Evolutionary conservation across 1,140 invertebrate species (phyloP), one percentile per base, ranked within the genome.

Genomic region (Acyrthosiphon pisum): DNA sequence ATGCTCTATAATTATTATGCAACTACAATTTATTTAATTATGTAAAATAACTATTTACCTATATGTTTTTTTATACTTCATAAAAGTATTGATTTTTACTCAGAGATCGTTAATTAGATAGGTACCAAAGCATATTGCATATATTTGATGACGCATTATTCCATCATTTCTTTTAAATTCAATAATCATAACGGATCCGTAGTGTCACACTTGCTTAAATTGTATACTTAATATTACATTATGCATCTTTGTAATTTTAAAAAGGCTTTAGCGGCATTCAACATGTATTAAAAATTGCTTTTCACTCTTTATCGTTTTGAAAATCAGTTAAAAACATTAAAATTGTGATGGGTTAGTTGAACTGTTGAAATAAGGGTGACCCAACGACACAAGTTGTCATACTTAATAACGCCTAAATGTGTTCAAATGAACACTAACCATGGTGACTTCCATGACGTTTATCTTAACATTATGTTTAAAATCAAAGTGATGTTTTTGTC

Each of bases 401-500:
- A 86, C 11, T 26, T 30, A 86, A 86, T 84, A 84, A 84, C 11
- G 6, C 22, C 37, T 26, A 44, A 41, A 44, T 23, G 35, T 44
- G 83, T 41, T 41, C 26, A 41, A 84, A 84, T 84, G 23, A 9
- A 41, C 7, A 26, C 22, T 84, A 84, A 84, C 83, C 41, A 23
- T 46, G 44, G 23, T 26, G 84, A 46, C 84, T 86, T 44, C 23
- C 37, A 26, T 44, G 83, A 86, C 83, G 8, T 26, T 6, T 26
- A 41, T 86, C 23, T 86, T 86, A 86, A 41, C 83, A 18, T 41
- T 23, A 76, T n/a, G 23, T 86, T 86, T 86, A 44, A 86, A 86
- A 41, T 41, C 23, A 86, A 86, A 86, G 83, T 86, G 83, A 86
- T 86, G n/a, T 76, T 76, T 60, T 76, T n/a, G 60, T 26, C 4